Evolutionary conservation across 2,797 vertebrate species (phyloP).

Genomic region (Eurystomus glaucurus): DNA sequence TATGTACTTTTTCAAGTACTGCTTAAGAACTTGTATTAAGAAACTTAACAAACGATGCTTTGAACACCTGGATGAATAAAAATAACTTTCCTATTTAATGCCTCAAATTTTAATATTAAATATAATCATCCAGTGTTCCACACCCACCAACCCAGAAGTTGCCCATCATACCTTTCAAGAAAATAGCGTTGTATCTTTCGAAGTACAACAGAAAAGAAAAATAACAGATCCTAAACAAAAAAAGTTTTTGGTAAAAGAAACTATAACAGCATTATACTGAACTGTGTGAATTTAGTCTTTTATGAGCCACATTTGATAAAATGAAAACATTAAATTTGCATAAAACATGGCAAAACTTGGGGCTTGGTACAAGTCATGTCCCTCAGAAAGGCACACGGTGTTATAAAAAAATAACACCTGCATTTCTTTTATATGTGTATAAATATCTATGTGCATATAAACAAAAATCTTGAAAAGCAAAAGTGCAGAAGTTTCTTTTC

Average conservation of each 20-base stretch:
- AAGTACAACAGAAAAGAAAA: background rate
- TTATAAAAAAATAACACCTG: background rate
- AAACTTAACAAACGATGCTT: background rate
- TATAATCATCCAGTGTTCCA: background rate
- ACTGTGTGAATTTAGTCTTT: background rate
- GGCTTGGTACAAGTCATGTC: background rate
- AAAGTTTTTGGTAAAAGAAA: background rate
- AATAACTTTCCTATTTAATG: background rate
- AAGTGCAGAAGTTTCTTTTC: background rate
- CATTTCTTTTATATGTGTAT: background rate
- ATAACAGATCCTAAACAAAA: background rate
- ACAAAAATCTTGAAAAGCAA: background rate
- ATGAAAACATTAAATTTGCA: background rate
- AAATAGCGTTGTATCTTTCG: background rate
- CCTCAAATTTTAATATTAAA: background rate
- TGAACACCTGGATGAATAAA: background rate
- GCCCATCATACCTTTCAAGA: background rate
- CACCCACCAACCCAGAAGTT: background rate
- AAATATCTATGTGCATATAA: background rate
- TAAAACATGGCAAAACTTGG: background rate
- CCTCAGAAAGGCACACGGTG: background rate
- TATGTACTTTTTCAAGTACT: background rate
- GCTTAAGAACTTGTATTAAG: background rate
- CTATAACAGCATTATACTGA: background rate
- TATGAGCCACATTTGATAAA: background rate